Evolutionary conservation across 2,888 invertebrate species (phyloP).

Genomic region (Anoplius nigerrimus): DNA sequence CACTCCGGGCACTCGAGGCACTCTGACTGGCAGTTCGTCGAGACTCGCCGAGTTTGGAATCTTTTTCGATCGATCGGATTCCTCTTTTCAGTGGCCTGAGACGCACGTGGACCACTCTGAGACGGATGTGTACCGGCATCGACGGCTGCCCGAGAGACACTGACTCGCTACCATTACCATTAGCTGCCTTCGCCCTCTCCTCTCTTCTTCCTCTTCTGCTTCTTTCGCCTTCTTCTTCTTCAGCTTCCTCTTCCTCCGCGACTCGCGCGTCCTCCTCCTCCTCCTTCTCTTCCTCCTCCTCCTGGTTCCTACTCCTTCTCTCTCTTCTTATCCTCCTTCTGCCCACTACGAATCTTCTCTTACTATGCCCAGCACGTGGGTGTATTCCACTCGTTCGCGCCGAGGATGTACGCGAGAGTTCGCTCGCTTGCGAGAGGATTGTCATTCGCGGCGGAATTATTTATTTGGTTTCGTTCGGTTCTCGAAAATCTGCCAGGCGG

Average conservation of each 20-base stretch:
- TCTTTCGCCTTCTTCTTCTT: slow-evolving; percentile 39
- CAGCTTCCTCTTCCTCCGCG: slow-evolving; percentile 47
- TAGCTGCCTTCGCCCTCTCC: slow-evolving; percentile 67
- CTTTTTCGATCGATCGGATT: not conserved
- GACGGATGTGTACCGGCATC: slow-evolving; percentile 60
- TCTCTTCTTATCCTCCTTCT: slow-evolving; percentile 31
- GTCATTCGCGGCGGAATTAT: too few species aligned
- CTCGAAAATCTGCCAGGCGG: too few species aligned
- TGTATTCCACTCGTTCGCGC: slow-evolving; percentile 35
- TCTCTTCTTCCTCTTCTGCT: slow-evolving; percentile 54
- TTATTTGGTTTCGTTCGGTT: too few species aligned
- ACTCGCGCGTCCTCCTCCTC: slow-evolving; percentile 45
- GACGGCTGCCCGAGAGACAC: slow-evolving; percentile 71
- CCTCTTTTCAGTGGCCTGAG: not conserved
- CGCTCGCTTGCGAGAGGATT: too few species aligned
- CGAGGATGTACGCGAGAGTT: too few species aligned
- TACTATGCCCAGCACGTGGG: slow-evolving; percentile 63
- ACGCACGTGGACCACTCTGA: slow-evolving; percentile 49
- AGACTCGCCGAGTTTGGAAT: not conserved
- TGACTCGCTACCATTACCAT: slow-evolving; percentile 72
- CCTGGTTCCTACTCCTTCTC: slow-evolving; percentile 15
- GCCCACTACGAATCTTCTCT: slow-evolving; percentile 54
- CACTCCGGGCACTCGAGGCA: too few species aligned
- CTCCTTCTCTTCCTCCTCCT: slow-evolving; percentile 21
- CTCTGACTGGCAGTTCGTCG: too few species aligned